Evolutionary conservation across 2,113 vertebrate genomes (phyloP), one percentile per base, ranked within the genome.

Genomic region (Condylura cristata): DNA sequence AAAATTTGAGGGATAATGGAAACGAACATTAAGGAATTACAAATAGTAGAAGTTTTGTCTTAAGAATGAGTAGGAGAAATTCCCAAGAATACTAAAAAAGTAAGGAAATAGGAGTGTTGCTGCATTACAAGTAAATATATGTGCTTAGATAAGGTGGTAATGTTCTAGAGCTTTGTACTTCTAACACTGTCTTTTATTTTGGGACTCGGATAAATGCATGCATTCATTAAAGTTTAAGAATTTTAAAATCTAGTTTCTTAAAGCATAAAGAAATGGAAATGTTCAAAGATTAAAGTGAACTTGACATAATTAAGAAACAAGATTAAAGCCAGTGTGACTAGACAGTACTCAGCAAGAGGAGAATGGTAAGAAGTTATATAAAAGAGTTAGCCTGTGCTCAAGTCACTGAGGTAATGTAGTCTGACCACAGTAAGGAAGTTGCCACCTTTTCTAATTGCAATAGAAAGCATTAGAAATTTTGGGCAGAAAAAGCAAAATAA

Each of bases 221-320:
- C 51, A 53, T 96, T 90, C 14, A 71, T 61, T 26, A 68, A 37
- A 81, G 26, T 90, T 0, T 87, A 74, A 89, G 53, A 96, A 94
- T 80, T 89, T 86, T 37, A 92, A 80, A 81, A 46, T 90, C 28
- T 12, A 51, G 30, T 68, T 90, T 95, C 78, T 92, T 56, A 95
- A 94, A 88, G 26, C 9, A 80, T 87, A 90, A 90, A 44, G 48
- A 86, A 90, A 92, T 2, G 78, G 53, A 80, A 44, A 81, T 1
- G 0, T 84, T 18, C 32, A 74, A 91, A 65, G 51, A 39, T 37
- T 41, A 61, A 95, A 60, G 68, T 79, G 22, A 85, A 81, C 51
- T 91, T 82, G 14, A 65, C 66, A 1, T 94, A 61, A 81, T 78
- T 93, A 71, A 91, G 41, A 56, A 93, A 53, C 60, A 89, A 80